Conservation (phyloP, 2,888 invertebrate genomes). For the Xestoiulus laeticollis region DNA sequence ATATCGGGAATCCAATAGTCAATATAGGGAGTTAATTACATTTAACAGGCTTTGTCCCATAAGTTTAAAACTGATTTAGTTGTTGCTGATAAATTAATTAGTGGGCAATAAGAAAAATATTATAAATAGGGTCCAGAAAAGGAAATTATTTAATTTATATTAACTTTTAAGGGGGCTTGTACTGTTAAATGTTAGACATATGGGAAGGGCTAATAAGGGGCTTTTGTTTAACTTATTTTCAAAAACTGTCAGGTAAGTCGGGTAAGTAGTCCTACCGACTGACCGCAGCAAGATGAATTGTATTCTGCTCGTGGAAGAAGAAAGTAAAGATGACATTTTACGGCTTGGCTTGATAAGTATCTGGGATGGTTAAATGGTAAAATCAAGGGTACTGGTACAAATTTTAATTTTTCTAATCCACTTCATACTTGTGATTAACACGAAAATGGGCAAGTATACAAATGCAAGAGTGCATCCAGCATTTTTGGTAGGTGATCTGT, state of each 20-base stretch:
- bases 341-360: conserved; percentile 31
- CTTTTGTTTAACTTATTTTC: conserved; percentile 47
- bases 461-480: not conserved
- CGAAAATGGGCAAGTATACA: not conserved
- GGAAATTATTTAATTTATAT: not conserved
- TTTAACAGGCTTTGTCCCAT: too few relatives aligned
- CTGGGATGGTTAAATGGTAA: conserved; percentile 48
- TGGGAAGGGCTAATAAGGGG: not conserved
- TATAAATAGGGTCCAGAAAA: not conserved
- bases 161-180: not conserved
- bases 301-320: conserved; percentile 44
- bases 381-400: conserved; percentile 39
- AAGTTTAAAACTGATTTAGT: too few relatives aligned
- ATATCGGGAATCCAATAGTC: too few relatives aligned
- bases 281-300: conserved; percentile 39
- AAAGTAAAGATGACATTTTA: conserved; percentile 41
- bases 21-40: too few relatives aligned
- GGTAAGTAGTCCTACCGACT: conserved; percentile 59
- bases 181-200: not conserved
- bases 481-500: conserved; percentile 25
- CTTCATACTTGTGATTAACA: conserved; percentile 3
- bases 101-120: not conserved
- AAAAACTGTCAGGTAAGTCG: conserved; percentile 59
- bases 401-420: not conserved
- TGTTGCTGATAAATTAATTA: not conserved